Evolutionary conservation across 2,888 invertebrate genomes (phyloP).

Genomic region (Protonemura montana): DNA sequence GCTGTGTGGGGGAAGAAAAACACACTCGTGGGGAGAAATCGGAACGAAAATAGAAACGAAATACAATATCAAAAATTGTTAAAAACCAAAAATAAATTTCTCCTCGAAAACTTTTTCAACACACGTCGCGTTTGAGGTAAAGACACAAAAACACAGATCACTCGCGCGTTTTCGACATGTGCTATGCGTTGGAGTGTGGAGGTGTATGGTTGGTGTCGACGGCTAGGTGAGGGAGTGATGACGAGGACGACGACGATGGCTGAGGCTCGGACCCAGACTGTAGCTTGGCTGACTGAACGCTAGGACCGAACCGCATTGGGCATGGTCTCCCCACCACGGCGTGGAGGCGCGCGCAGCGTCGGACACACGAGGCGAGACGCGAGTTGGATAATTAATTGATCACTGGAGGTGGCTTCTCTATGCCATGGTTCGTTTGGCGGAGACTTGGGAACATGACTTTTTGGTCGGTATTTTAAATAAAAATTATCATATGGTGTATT

Average conservation of each 20-base stretch:
- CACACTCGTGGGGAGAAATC: no score
- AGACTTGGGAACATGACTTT: no score
- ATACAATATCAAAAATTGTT: no score
- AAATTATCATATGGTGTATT: no score
- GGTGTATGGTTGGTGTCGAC: neutral
- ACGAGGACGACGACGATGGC: conserved; percentile 7
- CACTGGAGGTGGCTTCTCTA: no score
- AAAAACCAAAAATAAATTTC: no score
- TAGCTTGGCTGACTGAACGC: no score
- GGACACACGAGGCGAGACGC: neutral
- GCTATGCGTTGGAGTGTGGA: neutral
- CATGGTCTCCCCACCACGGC: neutral
- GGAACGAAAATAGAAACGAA: no score
- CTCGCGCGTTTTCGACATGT: neutral
- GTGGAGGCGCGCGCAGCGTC: neutral
- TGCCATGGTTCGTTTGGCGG: no score
- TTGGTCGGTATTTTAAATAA: no score
- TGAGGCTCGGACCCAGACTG: neutral
- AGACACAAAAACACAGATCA: neutral
- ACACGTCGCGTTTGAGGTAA: neutral
- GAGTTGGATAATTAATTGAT: neutral
- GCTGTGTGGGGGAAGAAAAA: no score
- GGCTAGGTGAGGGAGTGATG: neutral
- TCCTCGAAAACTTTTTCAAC: no score
- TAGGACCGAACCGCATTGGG: conserved; percentile 15